Percentiles rank a stretch among this genome's conserved stretches.
Evolutionary conservation across 2,113 vertebrate genomes (phyloP).

Genomic region (Puffinus mauretanicus): DNA sequence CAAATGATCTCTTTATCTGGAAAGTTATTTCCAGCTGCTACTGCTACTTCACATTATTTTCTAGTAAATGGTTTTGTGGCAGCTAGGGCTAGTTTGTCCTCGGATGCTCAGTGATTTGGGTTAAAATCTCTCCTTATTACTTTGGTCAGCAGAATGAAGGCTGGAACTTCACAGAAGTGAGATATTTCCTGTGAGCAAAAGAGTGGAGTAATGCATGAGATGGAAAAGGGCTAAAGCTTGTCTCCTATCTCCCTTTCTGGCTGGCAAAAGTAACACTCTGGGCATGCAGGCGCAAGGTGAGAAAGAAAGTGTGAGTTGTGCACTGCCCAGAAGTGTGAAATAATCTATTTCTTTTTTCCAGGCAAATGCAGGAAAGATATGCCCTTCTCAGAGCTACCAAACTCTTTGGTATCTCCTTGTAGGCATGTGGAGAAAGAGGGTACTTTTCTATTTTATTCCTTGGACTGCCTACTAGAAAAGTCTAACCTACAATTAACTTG

Average conservation of each 20-base stretch:
- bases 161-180: not conserved
- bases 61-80: not conserved
- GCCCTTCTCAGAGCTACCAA: not conserved
- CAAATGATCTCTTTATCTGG: not conserved
- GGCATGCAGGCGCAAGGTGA: not conserved
- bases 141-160: not conserved
- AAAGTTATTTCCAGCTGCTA: constrained; percentile 6
- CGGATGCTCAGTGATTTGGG: not conserved
- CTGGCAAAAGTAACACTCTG: not conserved
- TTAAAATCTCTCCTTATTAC: not conserved
- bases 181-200: not conserved
- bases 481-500: not conserved
- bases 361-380: not conserved
- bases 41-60: not conserved
- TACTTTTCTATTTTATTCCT: not conserved
- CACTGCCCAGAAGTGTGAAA: not conserved
- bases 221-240: not conserved
- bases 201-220: not conserved
- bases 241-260: not conserved
- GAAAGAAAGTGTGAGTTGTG: not conserved
- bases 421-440: not conserved
- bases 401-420: not conserved
- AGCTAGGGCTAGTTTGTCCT: not conserved
- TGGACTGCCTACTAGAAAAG: not conserved
- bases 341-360: not conserved